Percentiles rank a stretch among this genome's conserved stretches.
Evolutionary conservation across 2,797 vertebrate genomes (phyloP).

Genomic region (Bradypodion pumilum): DNA sequence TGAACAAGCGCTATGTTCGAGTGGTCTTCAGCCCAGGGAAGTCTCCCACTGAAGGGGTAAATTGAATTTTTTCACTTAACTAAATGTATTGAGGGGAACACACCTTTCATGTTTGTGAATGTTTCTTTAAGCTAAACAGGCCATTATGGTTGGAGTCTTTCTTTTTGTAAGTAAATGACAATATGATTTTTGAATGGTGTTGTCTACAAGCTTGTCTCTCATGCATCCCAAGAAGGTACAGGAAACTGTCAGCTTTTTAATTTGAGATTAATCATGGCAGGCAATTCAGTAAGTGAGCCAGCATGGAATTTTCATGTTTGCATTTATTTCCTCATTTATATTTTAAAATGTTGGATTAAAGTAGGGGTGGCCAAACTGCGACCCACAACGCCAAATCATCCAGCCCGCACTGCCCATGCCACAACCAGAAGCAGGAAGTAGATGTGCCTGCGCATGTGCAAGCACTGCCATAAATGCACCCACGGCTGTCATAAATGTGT

Average conservation of each 20-base stretch:
- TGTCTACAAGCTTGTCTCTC: not conserved
- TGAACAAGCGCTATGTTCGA: slow-evolving; percentile 95
- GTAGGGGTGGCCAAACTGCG: too few species aligned
- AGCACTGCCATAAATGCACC: too few species aligned
- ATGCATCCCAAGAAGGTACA: not conserved
- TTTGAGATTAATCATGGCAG: not conserved
- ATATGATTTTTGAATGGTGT: not conserved
- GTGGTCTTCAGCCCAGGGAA: slow-evolving; percentile 88
- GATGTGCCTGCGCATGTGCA: too few species aligned
- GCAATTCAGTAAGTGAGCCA: not conserved
- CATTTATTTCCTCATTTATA: not conserved
- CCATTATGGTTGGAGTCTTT: not conserved
- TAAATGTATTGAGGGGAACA: not conserved
- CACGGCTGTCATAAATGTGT: too few species aligned
- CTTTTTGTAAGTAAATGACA: not conserved
- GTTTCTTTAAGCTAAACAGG: slow-evolving; percentile 9
- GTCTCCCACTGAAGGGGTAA: slow-evolving; percentile 89
- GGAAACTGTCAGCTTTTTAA: not conserved
- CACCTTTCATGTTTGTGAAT: not conserved
- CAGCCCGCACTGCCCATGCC: too few species aligned
- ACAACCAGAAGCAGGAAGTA: too few species aligned
- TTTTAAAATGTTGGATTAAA: too few species aligned
- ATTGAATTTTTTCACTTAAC: slow-evolving; percentile 33
- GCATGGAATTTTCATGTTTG: not conserved
- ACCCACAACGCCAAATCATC: too few species aligned